phyloP scores from a whole-genome alignment of 1,140 invertebrate species.

The Steinernema feltiae region DNA sequence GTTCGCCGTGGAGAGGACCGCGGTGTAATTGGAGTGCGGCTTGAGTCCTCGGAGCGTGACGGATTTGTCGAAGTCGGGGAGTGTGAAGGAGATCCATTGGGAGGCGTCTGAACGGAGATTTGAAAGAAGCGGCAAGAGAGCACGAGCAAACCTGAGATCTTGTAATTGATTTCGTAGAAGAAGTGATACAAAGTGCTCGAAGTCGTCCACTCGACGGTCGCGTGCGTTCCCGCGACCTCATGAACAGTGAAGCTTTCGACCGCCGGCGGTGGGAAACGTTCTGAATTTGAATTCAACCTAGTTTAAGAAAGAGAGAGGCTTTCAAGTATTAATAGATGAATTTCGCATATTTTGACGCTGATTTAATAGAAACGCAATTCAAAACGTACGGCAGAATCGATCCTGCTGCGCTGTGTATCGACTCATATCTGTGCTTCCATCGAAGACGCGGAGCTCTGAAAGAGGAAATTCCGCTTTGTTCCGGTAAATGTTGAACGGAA shows the following conservation, averaged over 20 bases:
- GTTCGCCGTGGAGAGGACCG: conserved; percentile 9
- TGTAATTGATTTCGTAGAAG: neutral
- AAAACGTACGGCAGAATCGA: no score
- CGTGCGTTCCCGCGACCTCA: neutral
- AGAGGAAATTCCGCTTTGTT: neutral
- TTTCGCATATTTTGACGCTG: no score
- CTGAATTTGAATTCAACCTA: neutral
- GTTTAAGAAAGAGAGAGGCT: neutral
- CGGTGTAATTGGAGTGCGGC: conserved; percentile 3
- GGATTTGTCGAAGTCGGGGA: neutral
- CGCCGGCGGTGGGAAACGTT: conserved; percentile 4
- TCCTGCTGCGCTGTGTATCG: no score
- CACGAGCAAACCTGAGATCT: neutral
- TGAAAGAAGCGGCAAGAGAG: neutral
- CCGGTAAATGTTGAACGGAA: no score
- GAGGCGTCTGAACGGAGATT: neutral
- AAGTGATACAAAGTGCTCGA: neutral
- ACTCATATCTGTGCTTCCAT: no score
- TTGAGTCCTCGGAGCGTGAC: neutral
- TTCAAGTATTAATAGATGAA: no score
- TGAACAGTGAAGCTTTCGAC: neutral
- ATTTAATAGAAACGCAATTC: no score
- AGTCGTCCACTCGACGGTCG: neutral
- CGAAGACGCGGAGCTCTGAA: no score
- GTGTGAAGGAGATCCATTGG: neutral